These are phyloP conservation scores for Nasonia longicornis DNA, from an alignment of 1,140 invertebrate species.

Conservation along the genomic window DNA sequence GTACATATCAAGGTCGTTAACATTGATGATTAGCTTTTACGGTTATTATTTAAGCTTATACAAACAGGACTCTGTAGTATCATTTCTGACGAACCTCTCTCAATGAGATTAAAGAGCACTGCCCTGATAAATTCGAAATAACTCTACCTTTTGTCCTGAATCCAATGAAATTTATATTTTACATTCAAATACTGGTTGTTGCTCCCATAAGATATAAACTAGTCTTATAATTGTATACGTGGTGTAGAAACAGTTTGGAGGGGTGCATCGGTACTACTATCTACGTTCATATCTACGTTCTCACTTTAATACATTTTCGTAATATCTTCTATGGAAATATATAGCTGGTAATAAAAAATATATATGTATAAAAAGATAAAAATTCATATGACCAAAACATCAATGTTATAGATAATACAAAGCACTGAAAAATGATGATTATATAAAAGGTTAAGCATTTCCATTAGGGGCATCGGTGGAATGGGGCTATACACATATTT, in stretches of 20 bases:
- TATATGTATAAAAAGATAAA: slow-evolving; percentile 45
- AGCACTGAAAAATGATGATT: slow-evolving; percentile 25
- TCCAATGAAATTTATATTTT: not conserved
- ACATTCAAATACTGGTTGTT: slow-evolving; percentile 56
- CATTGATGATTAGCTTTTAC: not conserved
- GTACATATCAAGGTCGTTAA: not conserved
- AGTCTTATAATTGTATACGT: slow-evolving; percentile 53
- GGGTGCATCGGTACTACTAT: slow-evolving; percentile 59
- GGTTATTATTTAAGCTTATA: not conserved
- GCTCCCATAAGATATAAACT: slow-evolving; percentile 61
- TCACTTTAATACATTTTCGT: slow-evolving; percentile 38
- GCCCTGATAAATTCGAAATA: not conserved
- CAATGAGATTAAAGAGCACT: not conserved
- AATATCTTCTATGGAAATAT: not conserved
- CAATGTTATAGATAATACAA: slow-evolving; percentile 17
- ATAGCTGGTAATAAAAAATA: slow-evolving; percentile 4
- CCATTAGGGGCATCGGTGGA: not conserved
- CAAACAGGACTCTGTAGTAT: not conserved
- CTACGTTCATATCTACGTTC: slow-evolving; percentile 55
- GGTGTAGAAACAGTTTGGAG: slow-evolving; percentile 30
- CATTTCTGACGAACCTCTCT: not conserved
- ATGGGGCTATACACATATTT: not conserved
- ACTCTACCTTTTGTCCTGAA: no score
- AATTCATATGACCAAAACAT: slow-evolving; percentile 27
- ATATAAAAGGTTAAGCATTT: slow-evolving; percentile 1